phyloP scores from a whole-genome alignment of 2,888 invertebrate species.

The Meiosimyza platycephala region DNA sequence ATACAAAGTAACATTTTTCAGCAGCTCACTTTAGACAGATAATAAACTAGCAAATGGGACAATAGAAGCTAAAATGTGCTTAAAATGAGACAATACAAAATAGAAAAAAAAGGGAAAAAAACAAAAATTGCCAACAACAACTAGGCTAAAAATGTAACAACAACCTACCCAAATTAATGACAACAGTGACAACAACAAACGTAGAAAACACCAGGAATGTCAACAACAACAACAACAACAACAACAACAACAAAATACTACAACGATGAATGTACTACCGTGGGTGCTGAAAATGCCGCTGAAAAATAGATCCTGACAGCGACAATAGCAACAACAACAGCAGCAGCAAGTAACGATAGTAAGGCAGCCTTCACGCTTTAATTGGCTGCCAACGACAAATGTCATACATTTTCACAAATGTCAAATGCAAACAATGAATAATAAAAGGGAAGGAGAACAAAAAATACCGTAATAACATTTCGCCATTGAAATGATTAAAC shows the following conservation, averaged over 20 bases:
- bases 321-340: constrained; percentile 20
- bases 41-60: constrained; percentile 33
- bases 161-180: constrained; percentile 5
- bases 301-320: constrained; percentile 38
- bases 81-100: not conserved
- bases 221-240: constrained; percentile 9
- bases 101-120: not conserved
- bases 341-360: constrained; percentile 40
- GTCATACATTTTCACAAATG: constrained; percentile 54
- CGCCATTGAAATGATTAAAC: constrained; percentile 30
- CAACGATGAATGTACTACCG: constrained; percentile 31
- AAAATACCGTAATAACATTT: constrained; percentile 29
- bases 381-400: constrained; percentile 60
- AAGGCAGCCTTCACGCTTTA: constrained; percentile 66
- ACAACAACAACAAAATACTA: not conserved
- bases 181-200: not conserved
- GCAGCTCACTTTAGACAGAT: constrained; percentile 17
- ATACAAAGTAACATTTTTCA: constrained; percentile 24
- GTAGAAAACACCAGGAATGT: constrained; percentile 4
- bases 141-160: not conserved
- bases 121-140: not conserved
- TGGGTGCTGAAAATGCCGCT: constrained; percentile 35
- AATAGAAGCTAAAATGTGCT: constrained; percentile 9
- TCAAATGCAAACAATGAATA: constrained; percentile 47
- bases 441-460: constrained; percentile 38